These are phyloP conservation scores for Drosophila falleni DNA, from an alignment of 2,888 invertebrate genomes.

Conservation along the genomic window DNA sequence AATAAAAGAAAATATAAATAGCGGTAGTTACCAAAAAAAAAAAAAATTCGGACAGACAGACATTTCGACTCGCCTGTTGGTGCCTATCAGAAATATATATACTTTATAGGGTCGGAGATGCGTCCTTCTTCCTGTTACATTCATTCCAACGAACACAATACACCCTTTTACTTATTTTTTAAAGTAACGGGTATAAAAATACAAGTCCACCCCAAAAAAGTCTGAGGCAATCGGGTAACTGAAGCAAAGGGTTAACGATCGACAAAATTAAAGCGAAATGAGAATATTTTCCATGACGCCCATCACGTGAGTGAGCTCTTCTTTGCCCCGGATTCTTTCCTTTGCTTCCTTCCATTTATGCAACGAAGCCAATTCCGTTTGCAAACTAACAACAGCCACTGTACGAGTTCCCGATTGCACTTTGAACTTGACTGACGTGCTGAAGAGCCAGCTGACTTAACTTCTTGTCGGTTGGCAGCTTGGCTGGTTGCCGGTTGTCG, in stretches of 20 bases:
- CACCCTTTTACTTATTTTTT: too few relatives aligned
- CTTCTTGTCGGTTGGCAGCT: slow-evolving; percentile 2
- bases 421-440: slow-evolving; percentile 79
- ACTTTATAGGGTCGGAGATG: too few relatives aligned
- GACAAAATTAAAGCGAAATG: slow-evolving; percentile 78
- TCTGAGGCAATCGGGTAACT: slow-evolving; percentile 10
- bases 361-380: slow-evolving; percentile 38
- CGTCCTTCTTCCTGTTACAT: too few relatives aligned
- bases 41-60: too few relatives aligned
- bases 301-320: slow-evolving; percentile 52
- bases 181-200: slow-evolving; percentile 10
- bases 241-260: slow-evolving; percentile 79
- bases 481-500: slow-evolving; percentile 26
- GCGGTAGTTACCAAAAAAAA: too few relatives aligned
- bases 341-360: background rate
- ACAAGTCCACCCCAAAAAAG: slow-evolving; percentile 30
- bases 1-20: too few relatives aligned
- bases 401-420: slow-evolving; percentile 52
- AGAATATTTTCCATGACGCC: slow-evolving; percentile 50
- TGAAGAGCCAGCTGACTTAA: slow-evolving; percentile 62
- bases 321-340: background rate
- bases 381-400: slow-evolving; percentile 48
- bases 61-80: too few relatives aligned
- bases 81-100: too few relatives aligned
- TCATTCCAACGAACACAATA: too few relatives aligned